Conservation (phyloP, 2,888 invertebrate species). For the Drymonia ruficornis region DNA sequence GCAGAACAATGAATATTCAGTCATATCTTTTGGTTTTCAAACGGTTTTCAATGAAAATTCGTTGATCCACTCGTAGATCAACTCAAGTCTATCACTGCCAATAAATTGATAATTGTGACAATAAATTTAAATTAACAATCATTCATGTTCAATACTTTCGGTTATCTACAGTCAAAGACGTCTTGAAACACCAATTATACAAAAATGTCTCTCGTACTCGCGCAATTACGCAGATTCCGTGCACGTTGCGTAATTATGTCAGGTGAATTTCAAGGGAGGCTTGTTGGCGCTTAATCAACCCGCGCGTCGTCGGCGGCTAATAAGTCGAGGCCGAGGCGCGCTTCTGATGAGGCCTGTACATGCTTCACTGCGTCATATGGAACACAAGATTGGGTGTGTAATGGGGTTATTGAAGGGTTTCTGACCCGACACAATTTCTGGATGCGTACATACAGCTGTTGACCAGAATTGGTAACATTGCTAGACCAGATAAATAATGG, state of each 20-base stretch:
- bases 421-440: no score
- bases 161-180: not conserved
- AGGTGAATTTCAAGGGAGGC: slow-evolving; percentile 30
- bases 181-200: slow-evolving; percentile 16
- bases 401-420: not conserved
- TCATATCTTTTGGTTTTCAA: no score
- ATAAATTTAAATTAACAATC: no score
- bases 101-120: no score
- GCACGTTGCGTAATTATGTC: slow-evolving; percentile 14
- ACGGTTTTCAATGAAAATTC: no score
- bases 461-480: no score
- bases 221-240: slow-evolving; percentile 11
- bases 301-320: slow-evolving; percentile 33
- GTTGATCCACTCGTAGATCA: no score
- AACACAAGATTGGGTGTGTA: not conserved
- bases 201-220: slow-evolving; percentile 16
- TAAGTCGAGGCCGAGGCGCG: slow-evolving; percentile 32
- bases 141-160: not conserved
- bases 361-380: slow-evolving; percentile 12
- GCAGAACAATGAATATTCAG: no score
- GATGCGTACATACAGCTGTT: no score
- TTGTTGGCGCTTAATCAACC: slow-evolving; percentile 43
- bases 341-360: slow-evolving; percentile 17
- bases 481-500: no score
- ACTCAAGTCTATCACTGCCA: no score